Percentiles rank a stretch among this genome's conserved stretches.
Conservation (phyloP, 1,140 invertebrate genomes). For the Diorhabda carinulata region DNA sequence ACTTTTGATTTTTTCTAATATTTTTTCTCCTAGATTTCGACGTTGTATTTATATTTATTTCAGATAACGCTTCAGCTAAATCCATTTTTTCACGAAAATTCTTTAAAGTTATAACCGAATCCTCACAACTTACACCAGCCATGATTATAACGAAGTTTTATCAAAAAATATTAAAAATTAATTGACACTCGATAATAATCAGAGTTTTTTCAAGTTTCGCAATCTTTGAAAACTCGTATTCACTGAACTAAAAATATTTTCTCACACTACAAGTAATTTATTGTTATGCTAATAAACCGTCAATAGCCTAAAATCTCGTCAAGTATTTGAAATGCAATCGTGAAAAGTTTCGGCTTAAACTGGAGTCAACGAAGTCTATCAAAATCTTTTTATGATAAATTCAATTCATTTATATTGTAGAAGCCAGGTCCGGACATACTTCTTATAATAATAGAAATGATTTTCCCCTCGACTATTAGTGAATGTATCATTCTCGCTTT, state of each 20-base stretch:
- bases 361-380: slow-evolving; percentile 1
- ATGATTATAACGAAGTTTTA: not conserved
- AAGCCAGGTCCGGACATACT: too few species aligned
- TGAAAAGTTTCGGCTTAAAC: not conserved
- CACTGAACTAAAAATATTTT: too few species aligned
- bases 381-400: slow-evolving; percentile 5
- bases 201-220: too few species aligned
- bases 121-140: not conserved
- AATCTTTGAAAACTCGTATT: too few species aligned
- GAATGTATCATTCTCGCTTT: too few species aligned
- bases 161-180: too few species aligned
- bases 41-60: slow-evolving; percentile 56
- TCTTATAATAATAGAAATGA: too few species aligned
- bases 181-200: too few species aligned
- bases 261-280: too few species aligned
- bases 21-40: slow-evolving; percentile 53
- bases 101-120: slow-evolving; percentile 32
- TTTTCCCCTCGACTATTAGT: too few species aligned
- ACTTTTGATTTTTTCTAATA: slow-evolving; percentile 51
- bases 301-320: too few species aligned
- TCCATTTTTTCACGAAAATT: slow-evolving; percentile 52
- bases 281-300: too few species aligned
- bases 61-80: slow-evolving; percentile 57
- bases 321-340: not conserved
- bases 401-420: not conserved